A percentile compares a stretch with the other conserved stretches of the same genome.
Evolutionary conservation across 2,888 invertebrate species (phyloP).

Genomic region (Psylliodes chrysocephalus): DNA sequence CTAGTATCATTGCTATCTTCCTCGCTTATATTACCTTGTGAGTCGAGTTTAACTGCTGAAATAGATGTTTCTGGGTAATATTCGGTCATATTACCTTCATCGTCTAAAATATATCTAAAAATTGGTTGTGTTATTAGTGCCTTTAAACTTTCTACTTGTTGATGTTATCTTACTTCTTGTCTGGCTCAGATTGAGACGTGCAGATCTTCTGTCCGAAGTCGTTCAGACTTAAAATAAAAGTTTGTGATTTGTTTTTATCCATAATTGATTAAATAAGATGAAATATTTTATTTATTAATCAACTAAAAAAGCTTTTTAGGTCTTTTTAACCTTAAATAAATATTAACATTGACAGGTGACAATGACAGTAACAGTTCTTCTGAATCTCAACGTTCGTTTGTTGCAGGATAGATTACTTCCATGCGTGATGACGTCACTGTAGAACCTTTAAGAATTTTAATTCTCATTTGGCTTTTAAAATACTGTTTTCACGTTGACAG

Average conservation of each 20-base stretch:
- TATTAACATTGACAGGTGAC: too few relatives aligned
- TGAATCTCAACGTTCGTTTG: too few relatives aligned
- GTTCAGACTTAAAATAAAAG: slow-evolving; percentile 58
- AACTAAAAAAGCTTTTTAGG: too few relatives aligned
- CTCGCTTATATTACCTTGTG: slow-evolving; percentile 41
- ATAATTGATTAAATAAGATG: slow-evolving; percentile 29
- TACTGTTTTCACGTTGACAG: too few relatives aligned
- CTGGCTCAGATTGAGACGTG: slow-evolving; percentile 56
- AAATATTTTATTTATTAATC: neutral
- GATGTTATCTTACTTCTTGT: slow-evolving; percentile 11
- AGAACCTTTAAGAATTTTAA: too few relatives aligned
- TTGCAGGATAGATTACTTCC: too few relatives aligned
- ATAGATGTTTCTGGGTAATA: slow-evolving; percentile 47
- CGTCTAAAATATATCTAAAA: slow-evolving; percentile 56
- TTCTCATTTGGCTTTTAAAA: too few relatives aligned
- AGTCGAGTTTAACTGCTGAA: slow-evolving; percentile 49
- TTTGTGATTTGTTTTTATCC: slow-evolving; percentile 57
- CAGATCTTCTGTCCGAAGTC: slow-evolving; percentile 58
- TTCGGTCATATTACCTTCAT: slow-evolving; percentile 55
- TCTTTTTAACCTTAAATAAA: too few relatives aligned
- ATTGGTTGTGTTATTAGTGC: too few relatives aligned
- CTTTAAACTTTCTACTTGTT: neutral
- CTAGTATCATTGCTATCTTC: slow-evolving; percentile 46
- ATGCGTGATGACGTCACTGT: too few relatives aligned
- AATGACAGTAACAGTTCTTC: too few relatives aligned